Evolutionary conservation across 2,888 invertebrate genomes (phyloP).

Genomic region (Cheilosia vulpina): DNA sequence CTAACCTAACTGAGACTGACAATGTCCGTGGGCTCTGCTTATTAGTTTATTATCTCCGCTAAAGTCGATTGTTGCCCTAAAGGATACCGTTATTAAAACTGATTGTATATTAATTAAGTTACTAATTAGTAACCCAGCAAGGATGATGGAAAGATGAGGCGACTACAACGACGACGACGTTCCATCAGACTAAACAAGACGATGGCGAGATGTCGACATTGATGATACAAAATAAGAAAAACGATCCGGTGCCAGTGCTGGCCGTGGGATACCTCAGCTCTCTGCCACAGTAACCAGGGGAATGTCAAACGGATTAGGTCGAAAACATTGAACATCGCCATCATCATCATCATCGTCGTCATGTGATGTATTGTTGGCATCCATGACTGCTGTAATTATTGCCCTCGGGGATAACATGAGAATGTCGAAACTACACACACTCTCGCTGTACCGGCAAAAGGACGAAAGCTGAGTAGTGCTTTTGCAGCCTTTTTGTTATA

Average conservation of each 20-base stretch:
- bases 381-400: constrained; percentile 69
- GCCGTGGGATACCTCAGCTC: no score
- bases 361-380: constrained; percentile 65
- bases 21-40: constrained; percentile 63
- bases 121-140: constrained; percentile 64
- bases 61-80: constrained; percentile 69
- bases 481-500: constrained; percentile 55
- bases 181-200: not conserved
- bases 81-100: constrained; percentile 66
- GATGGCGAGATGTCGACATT: not conserved
- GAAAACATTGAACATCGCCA: constrained; percentile 53
- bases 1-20: constrained; percentile 31
- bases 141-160: constrained; percentile 60
- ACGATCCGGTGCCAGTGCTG: not conserved
- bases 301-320: constrained; percentile 45
- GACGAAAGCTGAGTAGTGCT: no score
- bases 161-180: not conserved
- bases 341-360: constrained; percentile 35
- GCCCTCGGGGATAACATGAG: constrained; percentile 67
- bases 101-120: constrained; percentile 73
- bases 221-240: not conserved
- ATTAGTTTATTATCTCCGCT: constrained; percentile 73
- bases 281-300: not conserved
- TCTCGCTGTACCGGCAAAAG: constrained; percentile 7
- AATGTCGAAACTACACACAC: constrained; percentile 36